A percentile compares a stretch with the other conserved stretches of the same genome.
Evolutionary conservation across 1,140 invertebrate species (phyloP).

Genomic region (Muscidifurax raptorellus): DNA sequence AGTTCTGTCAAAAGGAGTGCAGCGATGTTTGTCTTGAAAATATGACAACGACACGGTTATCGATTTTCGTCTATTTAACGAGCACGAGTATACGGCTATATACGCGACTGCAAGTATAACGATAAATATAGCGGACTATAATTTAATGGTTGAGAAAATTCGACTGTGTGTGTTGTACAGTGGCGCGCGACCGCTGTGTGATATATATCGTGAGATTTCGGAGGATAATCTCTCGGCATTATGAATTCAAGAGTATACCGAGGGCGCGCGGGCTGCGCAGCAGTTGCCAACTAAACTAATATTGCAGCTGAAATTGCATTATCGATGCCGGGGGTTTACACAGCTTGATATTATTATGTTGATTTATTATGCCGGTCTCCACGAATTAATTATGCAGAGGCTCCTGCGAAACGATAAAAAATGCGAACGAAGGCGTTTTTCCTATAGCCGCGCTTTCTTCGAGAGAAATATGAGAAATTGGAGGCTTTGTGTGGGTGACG

Average conservation of each 20-base stretch:
- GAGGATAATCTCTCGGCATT: constrained; percentile 46
- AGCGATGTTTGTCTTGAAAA: not conserved
- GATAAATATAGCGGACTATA: not conserved
- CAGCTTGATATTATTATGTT: not conserved
- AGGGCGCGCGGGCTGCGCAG: constrained; percentile 9
- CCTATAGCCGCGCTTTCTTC: too few species aligned
- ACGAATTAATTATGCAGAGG: not conserved
- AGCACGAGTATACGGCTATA: too few species aligned
- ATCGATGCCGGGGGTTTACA: constrained; percentile 5
- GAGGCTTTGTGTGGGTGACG: too few species aligned
- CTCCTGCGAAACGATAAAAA: too few species aligned
- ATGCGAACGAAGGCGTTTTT: too few species aligned
- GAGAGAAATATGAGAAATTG: too few species aligned
- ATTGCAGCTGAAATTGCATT: constrained; percentile 10
- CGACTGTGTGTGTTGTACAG: not conserved
- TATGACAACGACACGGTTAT: not conserved
- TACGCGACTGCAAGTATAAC: not conserved
- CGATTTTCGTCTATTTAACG: not conserved
- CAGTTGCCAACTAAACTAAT: constrained; percentile 16
- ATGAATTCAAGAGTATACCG: constrained; percentile 42
- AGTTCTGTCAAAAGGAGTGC: not conserved
- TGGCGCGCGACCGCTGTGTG: constrained; percentile 28
- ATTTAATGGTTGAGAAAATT: not conserved
- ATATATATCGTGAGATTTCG: constrained; percentile 37
- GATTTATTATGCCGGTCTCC: not conserved